A percentile compares a stretch with the other conserved stretches of the same genome.
These are phyloP conservation scores for Psilopogon haemacephalus DNA, from an alignment of 2,113 vertebrate species.

Conservation along the genomic window DNA sequence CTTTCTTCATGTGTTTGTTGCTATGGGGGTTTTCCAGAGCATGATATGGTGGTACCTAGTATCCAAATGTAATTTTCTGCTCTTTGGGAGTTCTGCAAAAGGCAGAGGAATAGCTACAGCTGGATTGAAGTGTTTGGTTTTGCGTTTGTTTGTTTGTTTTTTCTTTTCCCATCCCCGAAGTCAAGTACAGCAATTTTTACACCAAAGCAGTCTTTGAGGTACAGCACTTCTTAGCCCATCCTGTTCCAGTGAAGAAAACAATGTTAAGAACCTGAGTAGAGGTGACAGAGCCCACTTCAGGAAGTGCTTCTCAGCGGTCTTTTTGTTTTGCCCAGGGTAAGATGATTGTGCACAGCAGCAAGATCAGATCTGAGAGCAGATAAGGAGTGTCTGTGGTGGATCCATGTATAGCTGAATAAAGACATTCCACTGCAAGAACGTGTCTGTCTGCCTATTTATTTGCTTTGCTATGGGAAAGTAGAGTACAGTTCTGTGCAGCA, in stretches of 20 bases:
- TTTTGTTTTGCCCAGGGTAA: not conserved
- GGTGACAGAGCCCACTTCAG: not conserved
- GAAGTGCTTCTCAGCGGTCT: no score
- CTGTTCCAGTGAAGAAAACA: not conserved
- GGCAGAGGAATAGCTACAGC: not conserved
- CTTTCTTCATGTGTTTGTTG: not conserved
- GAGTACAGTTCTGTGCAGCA: not conserved
- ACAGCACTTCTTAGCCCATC: not conserved
- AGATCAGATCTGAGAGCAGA: not conserved
- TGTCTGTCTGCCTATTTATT: not conserved
- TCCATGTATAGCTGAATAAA: not conserved
- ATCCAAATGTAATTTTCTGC: not conserved
- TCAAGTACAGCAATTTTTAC: not conserved
- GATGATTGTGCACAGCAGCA: not conserved
- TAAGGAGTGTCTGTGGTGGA: not conserved
- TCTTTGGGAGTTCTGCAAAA: not conserved
- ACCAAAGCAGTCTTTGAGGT: not conserved
- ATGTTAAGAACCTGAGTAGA: not conserved
- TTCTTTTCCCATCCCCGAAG: not conserved
- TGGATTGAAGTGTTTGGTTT: not conserved
- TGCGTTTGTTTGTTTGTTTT: not conserved
- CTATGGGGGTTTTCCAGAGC: not conserved
- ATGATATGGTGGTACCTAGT: not conserved
- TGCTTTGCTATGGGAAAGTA: not conserved
- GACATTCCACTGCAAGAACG: not conserved